A percentile compares a stretch with the other conserved stretches of the same genome.
Evolutionary conservation across 2,797 vertebrate species (phyloP).

Genomic region (Bovichtus variegatus): DNA sequence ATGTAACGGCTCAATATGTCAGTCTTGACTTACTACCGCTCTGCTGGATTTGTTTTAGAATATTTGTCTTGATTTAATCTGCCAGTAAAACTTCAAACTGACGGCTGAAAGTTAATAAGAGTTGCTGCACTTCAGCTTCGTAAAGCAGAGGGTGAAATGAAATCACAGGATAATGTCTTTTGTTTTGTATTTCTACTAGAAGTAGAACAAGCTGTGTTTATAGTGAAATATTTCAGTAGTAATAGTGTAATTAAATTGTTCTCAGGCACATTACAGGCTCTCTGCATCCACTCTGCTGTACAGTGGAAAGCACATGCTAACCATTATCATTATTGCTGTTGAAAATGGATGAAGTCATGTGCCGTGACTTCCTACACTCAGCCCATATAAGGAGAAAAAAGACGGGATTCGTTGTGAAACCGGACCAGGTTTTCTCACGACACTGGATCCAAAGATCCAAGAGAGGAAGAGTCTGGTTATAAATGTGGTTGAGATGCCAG

Average conservation of each 20-base stretch:
- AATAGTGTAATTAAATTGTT: constrained; percentile 28
- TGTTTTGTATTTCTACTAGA: constrained; percentile 2
- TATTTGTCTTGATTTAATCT: constrained; percentile 11
- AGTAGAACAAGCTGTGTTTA: constrained; percentile 42
- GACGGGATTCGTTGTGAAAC: constrained; percentile 29
- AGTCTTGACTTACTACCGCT: constrained; percentile 5
- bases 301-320: constrained; percentile 67
- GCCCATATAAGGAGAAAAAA: constrained; percentile 71
- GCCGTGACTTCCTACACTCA: constrained; percentile 34
- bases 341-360: constrained; percentile 72
- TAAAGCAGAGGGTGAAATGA: neutral
- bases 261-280: constrained; percentile 39
- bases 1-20: constrained; percentile 19
- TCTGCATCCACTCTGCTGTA: constrained; percentile 49
- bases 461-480: neutral
- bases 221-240: constrained; percentile 34
- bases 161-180: neutral
- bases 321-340: constrained; percentile 63
- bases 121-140: constrained; percentile 5
- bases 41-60: neutral
- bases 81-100: constrained; percentile 15
- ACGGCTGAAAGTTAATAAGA: neutral
- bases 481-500: neutral
- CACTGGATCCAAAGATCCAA: constrained; percentile 27
- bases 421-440: constrained; percentile 50